Percentiles rank a stretch among this genome's conserved stretches.
These are phyloP conservation scores for Cygnus olor DNA, from an alignment of 2,797 vertebrate genomes.

Conservation along the genomic window DNA sequence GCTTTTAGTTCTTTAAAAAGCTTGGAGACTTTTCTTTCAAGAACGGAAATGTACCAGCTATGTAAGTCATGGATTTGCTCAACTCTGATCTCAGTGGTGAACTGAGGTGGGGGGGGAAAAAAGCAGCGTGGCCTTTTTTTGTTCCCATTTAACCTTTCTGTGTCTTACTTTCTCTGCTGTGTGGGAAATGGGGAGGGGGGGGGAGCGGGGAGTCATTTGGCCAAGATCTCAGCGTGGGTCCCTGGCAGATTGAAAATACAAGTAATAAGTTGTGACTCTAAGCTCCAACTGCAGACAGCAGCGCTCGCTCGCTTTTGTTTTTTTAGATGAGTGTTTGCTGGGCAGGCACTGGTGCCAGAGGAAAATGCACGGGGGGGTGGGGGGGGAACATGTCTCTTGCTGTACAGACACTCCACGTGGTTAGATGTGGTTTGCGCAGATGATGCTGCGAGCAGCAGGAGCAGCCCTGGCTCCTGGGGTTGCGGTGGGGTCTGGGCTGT, in stretches of 20 bases:
- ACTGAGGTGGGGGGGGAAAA: neutral
- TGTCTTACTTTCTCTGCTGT: neutral
- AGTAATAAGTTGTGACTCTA: constrained; percentile 53
- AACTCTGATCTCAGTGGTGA: neutral
- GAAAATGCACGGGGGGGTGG: neutral
- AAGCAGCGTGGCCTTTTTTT: neutral
- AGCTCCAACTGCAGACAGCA: constrained; percentile 35
- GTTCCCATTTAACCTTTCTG: constrained; percentile 27
- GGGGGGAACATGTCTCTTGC: neutral
- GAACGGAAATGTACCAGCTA: neutral
- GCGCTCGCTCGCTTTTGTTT: rapidly evolving
- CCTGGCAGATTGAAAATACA: constrained; percentile 34
- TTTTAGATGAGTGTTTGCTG: neutral
- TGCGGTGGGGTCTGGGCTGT: rapidly evolving
- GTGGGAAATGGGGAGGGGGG: constrained; percentile 9
- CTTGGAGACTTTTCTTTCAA: neutral
- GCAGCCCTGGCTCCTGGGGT: neutral
- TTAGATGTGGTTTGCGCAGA: too few species aligned
- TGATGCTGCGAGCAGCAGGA: neutral
- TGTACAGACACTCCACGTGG: neutral
- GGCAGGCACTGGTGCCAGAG: neutral
- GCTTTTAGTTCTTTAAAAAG: neutral
- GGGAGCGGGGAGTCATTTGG: neutral
- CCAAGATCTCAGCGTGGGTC: constrained; percentile 23
- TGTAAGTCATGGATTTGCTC: neutral